Base-by-base conservation (phyloP, 2,888 invertebrate species). In the Tetropium fuscum region DNA sequence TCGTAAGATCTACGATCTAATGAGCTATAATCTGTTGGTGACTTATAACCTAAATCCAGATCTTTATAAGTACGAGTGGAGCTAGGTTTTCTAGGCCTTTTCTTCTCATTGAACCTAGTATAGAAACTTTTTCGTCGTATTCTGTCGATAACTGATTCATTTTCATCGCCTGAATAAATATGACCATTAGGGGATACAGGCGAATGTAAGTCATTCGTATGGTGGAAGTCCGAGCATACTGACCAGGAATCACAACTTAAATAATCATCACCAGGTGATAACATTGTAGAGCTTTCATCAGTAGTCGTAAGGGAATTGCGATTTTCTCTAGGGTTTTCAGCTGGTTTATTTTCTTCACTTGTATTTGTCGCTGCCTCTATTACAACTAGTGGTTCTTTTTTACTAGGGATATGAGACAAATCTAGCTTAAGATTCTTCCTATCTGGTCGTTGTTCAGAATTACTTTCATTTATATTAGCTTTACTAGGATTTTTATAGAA, bases 71-170 rank as follows among this genome's bases (percentile, higher is more conserved):
- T 76, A 18, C 70, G 68, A 5, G 87, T 86, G 66, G 90, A 82
- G 70, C 85, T 89, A 72, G 88, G 88, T 74, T 89, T 90, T 64
- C 91, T 85, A 59, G 88, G 84, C 66, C 87, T 87, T 73, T 91
- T 91, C 77, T 92, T 89, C 75, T 94, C 93, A 78, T 95, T 95
- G 78, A 95, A 95, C 45, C 95, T 85, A 8, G 92, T 89, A 77
- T 94, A 95, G 82, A 94, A 95, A 79, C 95, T 95, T 79, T 94
- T 94, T 22, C 95, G 86, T 69, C 93, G 86, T 72, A 95, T 95
- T 72, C 95, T 86, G 75, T 95, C 95, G 48, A 90, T 90, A 34
- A 95, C 89, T 58, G 93, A 93, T 58, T 88, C 84, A 56, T 81
- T 83, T 43, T 84, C 84, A 66, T 86, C 85, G 5, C 81, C 81